Base-by-base conservation (phyloP, 2,888 invertebrate species). In the Vandiemenella viatica region DNA sequence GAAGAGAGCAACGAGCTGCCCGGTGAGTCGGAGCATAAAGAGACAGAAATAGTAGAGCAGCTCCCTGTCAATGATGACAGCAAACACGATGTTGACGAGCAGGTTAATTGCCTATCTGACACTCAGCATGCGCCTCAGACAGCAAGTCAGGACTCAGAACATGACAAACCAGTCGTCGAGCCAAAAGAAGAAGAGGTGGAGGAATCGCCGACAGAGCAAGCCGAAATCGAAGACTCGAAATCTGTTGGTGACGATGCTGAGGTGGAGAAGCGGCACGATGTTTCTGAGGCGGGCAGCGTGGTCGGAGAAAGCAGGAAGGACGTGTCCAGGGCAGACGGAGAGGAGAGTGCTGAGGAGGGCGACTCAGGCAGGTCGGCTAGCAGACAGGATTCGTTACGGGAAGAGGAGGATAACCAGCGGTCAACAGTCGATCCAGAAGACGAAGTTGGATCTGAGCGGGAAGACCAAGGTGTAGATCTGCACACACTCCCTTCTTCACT, bases 181-280 rank as follows among this genome's bases (percentile, higher is more conserved):
- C 64, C 63, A 58, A 50, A 67, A 66, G 45, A 65, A 67, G 46
- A 65, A 66, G 32, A 62, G 59, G 57, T 64, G 37, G 63, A 63
- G 48, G 65, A 59, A 52, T 53, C 63, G n/a, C 59, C 59, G 19
- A 69, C 64, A 61, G 68, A 71, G 46, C 63, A 62, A 50, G 60
- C 64, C 45, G 63, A 63, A 45, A 68, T 68, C 16, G 64, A 15
- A 44, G 38, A 45, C 15, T 26, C 41, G 40, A 50, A 44, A 50
- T 4, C 15, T 20, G 21, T 8, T 8, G 7, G 7, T 2, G 44
- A 47, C 7, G 45, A 19, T 3, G 43, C 22, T 23, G 46, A 47
- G 48, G 37, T 55, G 48, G 16, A 50, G 43, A 23, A 38, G 42
- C 41, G 37, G 42, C 18, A 48, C 46, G 13, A 10, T 32, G 32